Evolutionary conservation across 2,888 invertebrate species (phyloP).

Genomic region (Phortica magna): DNA sequence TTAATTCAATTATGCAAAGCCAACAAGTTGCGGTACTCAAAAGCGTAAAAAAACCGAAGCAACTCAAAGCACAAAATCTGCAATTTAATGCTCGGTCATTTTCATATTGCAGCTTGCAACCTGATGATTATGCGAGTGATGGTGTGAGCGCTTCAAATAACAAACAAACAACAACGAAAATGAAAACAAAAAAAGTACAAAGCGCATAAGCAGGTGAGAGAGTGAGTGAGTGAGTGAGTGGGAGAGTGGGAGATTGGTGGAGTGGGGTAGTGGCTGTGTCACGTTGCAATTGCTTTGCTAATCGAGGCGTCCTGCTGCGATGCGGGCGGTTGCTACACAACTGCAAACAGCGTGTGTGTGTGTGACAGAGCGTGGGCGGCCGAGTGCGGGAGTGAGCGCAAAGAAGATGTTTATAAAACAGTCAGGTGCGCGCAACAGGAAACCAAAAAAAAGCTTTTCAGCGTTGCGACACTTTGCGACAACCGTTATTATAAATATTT

Average conservation of each 20-base stretch:
- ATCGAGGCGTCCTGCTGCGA: not conserved
- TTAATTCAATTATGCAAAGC: slow-evolving; percentile 21
- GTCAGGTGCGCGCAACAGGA: not conserved
- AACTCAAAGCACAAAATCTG: not conserved
- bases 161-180: not conserved
- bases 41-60: not conserved
- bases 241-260: not conserved
- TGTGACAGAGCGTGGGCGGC: no score
- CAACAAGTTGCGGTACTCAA: slow-evolving; percentile 1
- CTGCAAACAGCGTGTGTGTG: no score
- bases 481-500: no score
- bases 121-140: not conserved
- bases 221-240: not conserved
- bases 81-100: not conserved
- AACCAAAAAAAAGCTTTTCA: not conserved
- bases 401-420: not conserved
- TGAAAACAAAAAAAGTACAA: not conserved
- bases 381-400: not conserved
- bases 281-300: not conserved
- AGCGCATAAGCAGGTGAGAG: no score
- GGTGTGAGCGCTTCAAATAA: not conserved
- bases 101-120: not conserved
- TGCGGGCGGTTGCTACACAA: no score
- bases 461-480: not conserved
- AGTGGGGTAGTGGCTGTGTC: not conserved